A percentile compares a stretch with the other conserved stretches of the same genome.
Evolutionary conservation across 2,888 invertebrate species (phyloP).

Genomic region (Osmoderma eremita): DNA sequence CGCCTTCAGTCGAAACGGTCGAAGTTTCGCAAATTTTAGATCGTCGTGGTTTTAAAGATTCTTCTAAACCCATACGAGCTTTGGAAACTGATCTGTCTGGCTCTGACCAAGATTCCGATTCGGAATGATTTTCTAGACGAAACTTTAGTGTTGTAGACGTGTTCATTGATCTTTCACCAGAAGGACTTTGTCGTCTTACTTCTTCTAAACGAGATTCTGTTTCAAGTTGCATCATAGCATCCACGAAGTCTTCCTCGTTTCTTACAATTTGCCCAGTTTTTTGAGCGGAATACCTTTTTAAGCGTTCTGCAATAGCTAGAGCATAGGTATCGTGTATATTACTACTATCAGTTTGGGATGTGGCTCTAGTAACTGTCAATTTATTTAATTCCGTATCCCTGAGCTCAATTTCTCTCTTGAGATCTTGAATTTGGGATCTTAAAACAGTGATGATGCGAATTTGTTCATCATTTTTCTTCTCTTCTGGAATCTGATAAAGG

Average conservation of each 20-base stretch:
- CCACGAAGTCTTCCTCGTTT: slow-evolving; percentile 48
- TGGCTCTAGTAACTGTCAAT: slow-evolving; percentile 41
- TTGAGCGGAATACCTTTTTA: slow-evolving; percentile 14
- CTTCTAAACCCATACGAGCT: slow-evolving; percentile 78
- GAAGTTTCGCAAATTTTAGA: slow-evolving; percentile 42
- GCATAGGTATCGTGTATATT: background rate
- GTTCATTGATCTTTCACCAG: slow-evolving; percentile 45
- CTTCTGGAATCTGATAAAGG: slow-evolving; percentile 47
- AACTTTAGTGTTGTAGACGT: slow-evolving; percentile 54
- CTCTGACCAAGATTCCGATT: slow-evolving; percentile 89
- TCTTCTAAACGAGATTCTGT: slow-evolving; percentile 36
- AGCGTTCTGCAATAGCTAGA: slow-evolving; percentile 42
- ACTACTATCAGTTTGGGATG: background rate
- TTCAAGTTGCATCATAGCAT: slow-evolving; percentile 45
- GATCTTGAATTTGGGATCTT: slow-evolving; percentile 59
- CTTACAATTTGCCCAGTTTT: slow-evolving; percentile 46
- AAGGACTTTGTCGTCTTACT: slow-evolving; percentile 34
- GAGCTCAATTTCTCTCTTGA: slow-evolving; percentile 59
- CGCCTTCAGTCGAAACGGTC: slow-evolving; percentile 58
- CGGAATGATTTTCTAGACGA: slow-evolving; percentile 65
- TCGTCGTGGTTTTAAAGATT: slow-evolving; percentile 47
- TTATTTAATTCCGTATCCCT: slow-evolving; percentile 59
- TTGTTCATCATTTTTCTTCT: slow-evolving; percentile 45
- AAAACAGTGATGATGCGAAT: slow-evolving; percentile 55
- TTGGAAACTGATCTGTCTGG: slow-evolving; percentile 84